Conservation (phyloP, 2,888 invertebrate genomes). For the Drosophila dives region DNA sequence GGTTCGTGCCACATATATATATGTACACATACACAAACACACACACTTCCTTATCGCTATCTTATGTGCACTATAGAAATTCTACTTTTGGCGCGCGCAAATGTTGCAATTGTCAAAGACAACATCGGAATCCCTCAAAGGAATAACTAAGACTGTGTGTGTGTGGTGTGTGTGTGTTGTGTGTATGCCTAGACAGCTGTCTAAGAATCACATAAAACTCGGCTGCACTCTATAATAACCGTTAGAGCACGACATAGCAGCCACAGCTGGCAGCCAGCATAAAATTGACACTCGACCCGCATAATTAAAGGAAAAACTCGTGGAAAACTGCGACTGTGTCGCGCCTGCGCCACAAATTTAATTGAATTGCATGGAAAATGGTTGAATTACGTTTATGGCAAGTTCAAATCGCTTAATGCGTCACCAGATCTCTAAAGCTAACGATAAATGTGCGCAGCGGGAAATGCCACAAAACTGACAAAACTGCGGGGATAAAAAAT, state of each 20-base stretch:
- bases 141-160: constrained; percentile 1
- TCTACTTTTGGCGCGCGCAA: constrained; percentile 76
- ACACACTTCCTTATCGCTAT: constrained; percentile 33
- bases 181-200: constrained; percentile 42
- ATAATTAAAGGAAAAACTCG: constrained; percentile 65
- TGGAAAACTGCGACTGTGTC: constrained; percentile 37
- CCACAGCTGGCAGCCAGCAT: constrained; percentile 74
- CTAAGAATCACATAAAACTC: constrained; percentile 31
- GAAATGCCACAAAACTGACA: constrained; percentile 28
- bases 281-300: constrained; percentile 68
- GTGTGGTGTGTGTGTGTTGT: constrained; percentile 6
- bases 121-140: constrained; percentile 59
- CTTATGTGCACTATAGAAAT: constrained; percentile 53
- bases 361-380: constrained; percentile 45
- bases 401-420: not conserved
- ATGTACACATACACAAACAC: constrained; percentile 2
- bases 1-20: constrained; percentile 61
- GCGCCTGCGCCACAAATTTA: constrained; percentile 44
- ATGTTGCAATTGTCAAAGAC: constrained; percentile 76
- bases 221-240: constrained; percentile 28
- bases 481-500: constrained; percentile 17
- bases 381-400: constrained; percentile 1
- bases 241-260: constrained; percentile 42
- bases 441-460: constrained; percentile 12
- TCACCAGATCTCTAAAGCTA: not conserved